Evolutionary conservation across 2,888 invertebrate species (phyloP).

Genomic region (Heterodera filipjevi): DNA sequence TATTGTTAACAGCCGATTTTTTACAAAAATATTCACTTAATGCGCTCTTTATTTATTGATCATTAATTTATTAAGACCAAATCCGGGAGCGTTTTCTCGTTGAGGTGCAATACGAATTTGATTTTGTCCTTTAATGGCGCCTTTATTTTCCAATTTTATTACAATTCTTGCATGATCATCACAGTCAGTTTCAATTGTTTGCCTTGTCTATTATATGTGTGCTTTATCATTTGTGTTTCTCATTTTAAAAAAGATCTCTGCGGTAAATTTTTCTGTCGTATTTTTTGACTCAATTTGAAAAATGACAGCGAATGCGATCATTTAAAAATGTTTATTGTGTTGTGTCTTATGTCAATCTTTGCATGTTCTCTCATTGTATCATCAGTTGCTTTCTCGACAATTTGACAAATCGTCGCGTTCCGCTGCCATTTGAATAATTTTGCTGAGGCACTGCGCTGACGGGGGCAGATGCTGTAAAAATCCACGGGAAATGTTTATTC

Average conservation of each 20-base stretch:
- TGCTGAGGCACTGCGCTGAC: background rate
- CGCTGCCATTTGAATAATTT: background rate
- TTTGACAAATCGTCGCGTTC: slow-evolving; percentile 2
- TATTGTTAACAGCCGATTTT: too few species aligned
- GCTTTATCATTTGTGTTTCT: too few species aligned
- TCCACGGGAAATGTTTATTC: background rate
- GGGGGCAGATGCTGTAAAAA: background rate
- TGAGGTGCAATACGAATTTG: slow-evolving; percentile 68
- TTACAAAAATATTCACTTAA: too few species aligned
- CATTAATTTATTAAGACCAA: slow-evolving; percentile 62
- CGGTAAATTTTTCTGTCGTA: too few species aligned
- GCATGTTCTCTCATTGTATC: background rate
- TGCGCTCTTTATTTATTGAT: background rate
- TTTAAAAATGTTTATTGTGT: too few species aligned
- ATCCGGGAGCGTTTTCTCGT: slow-evolving; percentile 68
- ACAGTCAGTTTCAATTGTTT: too few species aligned
- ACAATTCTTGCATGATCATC: background rate
- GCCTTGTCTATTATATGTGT: too few species aligned
- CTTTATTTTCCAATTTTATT: background rate
- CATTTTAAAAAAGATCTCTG: too few species aligned
- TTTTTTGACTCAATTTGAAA: too few species aligned
- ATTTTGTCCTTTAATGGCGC: slow-evolving; percentile 18
- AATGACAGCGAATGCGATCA: too few species aligned
- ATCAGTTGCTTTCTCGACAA: background rate
- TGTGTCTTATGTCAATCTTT: background rate